Conservation (phyloP, 1,140 invertebrate genomes). For the Zaprionus vittiger region DNA sequence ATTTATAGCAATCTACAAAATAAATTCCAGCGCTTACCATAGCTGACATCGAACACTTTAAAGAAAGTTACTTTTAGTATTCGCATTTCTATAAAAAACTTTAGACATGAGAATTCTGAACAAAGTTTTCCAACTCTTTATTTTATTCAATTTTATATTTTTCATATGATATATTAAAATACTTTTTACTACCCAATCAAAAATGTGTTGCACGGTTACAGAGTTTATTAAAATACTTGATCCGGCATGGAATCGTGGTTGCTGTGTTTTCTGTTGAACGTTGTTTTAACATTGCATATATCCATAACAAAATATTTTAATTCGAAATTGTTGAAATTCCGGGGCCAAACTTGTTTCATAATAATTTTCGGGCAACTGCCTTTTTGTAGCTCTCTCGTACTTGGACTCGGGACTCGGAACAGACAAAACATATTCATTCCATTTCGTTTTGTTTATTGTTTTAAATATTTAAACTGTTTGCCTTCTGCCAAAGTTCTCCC, state of each 20-base stretch:
- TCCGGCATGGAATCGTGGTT: not conserved
- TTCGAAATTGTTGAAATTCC: slow-evolving; percentile 14
- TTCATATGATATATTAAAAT: too few species aligned
- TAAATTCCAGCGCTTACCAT: not conserved
- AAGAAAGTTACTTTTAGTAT: not conserved
- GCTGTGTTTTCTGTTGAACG: not conserved
- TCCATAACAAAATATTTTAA: slow-evolving; percentile 14
- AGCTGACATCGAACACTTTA: not conserved
- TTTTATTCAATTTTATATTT: too few species aligned
- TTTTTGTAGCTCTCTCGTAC: slow-evolving; percentile 3
- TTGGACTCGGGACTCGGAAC: not conserved
- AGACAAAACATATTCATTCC: slow-evolving; percentile 52
- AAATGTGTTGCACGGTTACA: not conserved
- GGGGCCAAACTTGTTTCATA: slow-evolving; percentile 25
- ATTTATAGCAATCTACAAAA: not conserved
- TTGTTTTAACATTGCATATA: not conserved
- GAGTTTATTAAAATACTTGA: slow-evolving; percentile 2
- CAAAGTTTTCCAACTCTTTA: too few species aligned
- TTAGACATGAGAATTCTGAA: too few species aligned
- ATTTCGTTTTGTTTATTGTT: slow-evolving; percentile 72
- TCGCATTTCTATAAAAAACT: too few species aligned
- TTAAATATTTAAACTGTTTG: slow-evolving; percentile 68
- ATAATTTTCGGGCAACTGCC: slow-evolving; percentile 15
- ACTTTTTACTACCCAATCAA: not conserved
- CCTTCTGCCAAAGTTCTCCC: slow-evolving; percentile 13